phyloP scores from a whole-genome alignment of 2,888 invertebrate species.

The Alcis repandata region DNA sequence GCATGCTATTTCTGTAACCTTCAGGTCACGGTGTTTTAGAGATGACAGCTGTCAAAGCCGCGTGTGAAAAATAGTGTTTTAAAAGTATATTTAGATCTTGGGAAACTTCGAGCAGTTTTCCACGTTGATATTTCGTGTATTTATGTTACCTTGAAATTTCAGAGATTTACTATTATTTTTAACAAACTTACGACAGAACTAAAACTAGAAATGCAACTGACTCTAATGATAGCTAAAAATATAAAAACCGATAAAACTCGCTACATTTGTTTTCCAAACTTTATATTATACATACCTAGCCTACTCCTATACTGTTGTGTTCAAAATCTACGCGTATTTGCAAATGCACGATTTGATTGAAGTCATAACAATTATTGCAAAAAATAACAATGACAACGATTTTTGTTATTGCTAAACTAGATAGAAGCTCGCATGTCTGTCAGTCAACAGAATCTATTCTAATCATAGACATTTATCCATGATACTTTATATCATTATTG shows the following conservation, averaged over 20 bases:
- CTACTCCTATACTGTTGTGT: too few relatives aligned
- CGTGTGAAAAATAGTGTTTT: conserved; percentile 28
- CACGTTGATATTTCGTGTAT: conserved; percentile 11
- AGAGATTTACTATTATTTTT: too few relatives aligned
- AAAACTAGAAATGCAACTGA: neutral
- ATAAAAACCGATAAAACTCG: too few relatives aligned
- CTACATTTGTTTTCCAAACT: too few relatives aligned
- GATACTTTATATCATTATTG: conserved; percentile 49
- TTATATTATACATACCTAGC: too few relatives aligned
- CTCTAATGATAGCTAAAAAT: neutral
- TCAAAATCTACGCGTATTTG: too few relatives aligned
- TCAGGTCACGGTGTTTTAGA: conserved; percentile 48
- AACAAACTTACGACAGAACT: too few relatives aligned
- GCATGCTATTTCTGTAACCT: conserved; percentile 62
- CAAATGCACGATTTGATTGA: neutral
- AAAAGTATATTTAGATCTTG: conserved; percentile 19
- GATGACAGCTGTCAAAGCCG: conserved; percentile 50
- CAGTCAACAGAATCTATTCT: conserved; percentile 11
- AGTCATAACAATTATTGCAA: neutral
- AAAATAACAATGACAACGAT: conserved; percentile 1
- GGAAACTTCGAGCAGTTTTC: conserved; percentile 6
- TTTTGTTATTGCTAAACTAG: neutral
- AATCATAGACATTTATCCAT: conserved; percentile 4
- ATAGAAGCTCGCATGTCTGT: conserved; percentile 10
- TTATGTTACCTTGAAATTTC: conserved; percentile 14